phyloP scores from a whole-genome alignment of 2,113 vertebrate genomes.

The Pteropus alecto region DNA sequence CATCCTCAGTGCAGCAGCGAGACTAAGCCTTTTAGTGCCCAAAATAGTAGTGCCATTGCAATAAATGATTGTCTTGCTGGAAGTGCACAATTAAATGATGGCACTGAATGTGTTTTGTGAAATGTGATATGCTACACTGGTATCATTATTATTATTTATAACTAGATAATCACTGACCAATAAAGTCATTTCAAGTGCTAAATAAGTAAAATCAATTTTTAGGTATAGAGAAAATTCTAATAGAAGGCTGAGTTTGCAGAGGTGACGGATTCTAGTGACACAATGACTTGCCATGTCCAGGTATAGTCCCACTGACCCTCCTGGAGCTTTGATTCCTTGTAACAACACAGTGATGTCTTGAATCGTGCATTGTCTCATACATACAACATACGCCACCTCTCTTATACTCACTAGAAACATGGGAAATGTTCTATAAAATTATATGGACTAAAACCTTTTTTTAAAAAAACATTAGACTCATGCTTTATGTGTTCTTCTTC shows the following conservation, averaged over 20 bases:
- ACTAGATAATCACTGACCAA: background rate
- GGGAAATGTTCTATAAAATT: background rate
- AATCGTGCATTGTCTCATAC: accelerated
- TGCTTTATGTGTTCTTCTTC: background rate
- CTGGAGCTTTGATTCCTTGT: background rate
- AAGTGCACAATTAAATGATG: background rate
- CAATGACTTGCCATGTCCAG: background rate
- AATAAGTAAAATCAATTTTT: background rate
- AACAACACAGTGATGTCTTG: background rate
- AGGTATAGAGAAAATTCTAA: background rate
- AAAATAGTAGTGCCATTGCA: background rate
- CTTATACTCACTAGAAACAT: background rate
- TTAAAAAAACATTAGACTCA: background rate
- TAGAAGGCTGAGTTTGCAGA: background rate
- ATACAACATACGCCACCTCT: background rate
- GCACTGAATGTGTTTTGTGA: background rate
- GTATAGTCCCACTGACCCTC: background rate
- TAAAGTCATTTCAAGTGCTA: background rate
- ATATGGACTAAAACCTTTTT: background rate
- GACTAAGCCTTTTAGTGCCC: background rate
- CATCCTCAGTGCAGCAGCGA: background rate
- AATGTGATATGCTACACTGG: background rate
- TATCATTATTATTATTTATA: background rate
- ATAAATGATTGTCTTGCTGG: background rate
- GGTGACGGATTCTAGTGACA: background rate